Percentiles rank a stretch among this genome's conserved stretches.
These are phyloP conservation scores for Gymnocephalus cernua DNA, from an alignment of 2,113 vertebrate species.

Conservation along the genomic window DNA sequence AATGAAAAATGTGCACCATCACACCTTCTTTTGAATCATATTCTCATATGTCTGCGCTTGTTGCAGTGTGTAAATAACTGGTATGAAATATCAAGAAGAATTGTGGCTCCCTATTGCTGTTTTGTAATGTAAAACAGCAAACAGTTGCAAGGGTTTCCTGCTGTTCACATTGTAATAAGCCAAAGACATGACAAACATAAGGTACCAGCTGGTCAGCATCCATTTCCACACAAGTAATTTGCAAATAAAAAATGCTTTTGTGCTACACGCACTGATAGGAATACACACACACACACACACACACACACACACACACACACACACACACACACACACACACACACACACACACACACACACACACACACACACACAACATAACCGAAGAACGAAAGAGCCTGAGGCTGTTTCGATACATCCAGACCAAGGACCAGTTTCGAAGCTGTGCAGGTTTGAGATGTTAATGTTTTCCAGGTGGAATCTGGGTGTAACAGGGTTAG, in stretches of 20 bases:
- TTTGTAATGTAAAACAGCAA: constrained; percentile 62
- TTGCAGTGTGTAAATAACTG: constrained; percentile 44
- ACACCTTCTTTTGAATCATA: constrained; percentile 24
- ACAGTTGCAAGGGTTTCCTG: constrained; percentile 58
- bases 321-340: neutral
- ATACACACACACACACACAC: neutral
- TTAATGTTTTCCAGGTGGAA: constrained; percentile 64
- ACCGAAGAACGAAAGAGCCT: constrained; percentile 37
- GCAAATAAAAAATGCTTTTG: constrained; percentile 66
- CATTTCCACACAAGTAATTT: constrained; percentile 64
- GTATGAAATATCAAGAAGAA: constrained; percentile 28
- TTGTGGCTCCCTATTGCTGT: constrained; percentile 47
- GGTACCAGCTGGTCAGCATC: constrained; percentile 73
- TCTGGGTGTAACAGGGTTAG: constrained; percentile 23
- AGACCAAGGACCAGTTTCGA: constrained; percentile 50
- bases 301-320: constrained; percentile 13
- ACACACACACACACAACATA: neutral
- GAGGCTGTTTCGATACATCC: constrained; percentile 46
- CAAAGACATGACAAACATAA: constrained; percentile 64
- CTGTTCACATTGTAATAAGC: constrained; percentile 54
- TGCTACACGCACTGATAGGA: constrained; percentile 9
- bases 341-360: constrained; percentile 7
- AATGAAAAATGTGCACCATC: constrained; percentile 48
- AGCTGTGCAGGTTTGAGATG: constrained; percentile 62
- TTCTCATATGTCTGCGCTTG: neutral